Percentiles rank a stretch among this genome's conserved stretches.
Evolutionary conservation across 2,797 vertebrate genomes (phyloP).

Genomic region (Bovichtus variegatus): DNA sequence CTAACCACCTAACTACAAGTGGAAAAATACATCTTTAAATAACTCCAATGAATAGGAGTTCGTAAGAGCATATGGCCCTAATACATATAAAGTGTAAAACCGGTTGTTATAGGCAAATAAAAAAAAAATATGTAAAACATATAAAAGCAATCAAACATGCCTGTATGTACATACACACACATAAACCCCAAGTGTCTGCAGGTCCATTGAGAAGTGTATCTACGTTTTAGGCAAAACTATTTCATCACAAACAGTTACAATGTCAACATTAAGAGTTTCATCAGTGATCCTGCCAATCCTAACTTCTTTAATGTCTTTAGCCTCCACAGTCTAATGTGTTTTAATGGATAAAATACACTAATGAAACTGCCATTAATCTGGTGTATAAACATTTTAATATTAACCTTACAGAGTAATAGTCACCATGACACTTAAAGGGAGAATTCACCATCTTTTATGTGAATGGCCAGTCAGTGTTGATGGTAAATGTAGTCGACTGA

Average conservation of each 20-base stretch:
- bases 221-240: slow-evolving; percentile 24
- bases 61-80: not conserved
- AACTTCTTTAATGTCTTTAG: not conserved
- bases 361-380: not conserved
- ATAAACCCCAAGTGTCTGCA: slow-evolving; percentile 12
- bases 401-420: not conserved
- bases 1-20: too few species aligned
- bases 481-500: too few species aligned
- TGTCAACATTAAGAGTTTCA: slow-evolving; percentile 20
- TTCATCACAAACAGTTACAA: not conserved
- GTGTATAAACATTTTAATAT: not conserved
- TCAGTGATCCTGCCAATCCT: not conserved
- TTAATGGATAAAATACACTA: too few species aligned
- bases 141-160: not conserved
- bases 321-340: too few species aligned
- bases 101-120: not conserved
- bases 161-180: slow-evolving; percentile 2
- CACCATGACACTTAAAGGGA: not conserved
- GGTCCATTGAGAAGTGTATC: slow-evolving; percentile 18
- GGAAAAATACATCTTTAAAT: not conserved
- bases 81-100: not conserved
- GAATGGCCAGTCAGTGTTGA: too few species aligned
- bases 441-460: too few species aligned
- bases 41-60: not conserved
- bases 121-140: not conserved